Evolutionary conservation across 2,113 vertebrate species (phyloP), one percentile per base, ranked within the genome.

Genomic region (Tiliqua scincoides): DNA sequence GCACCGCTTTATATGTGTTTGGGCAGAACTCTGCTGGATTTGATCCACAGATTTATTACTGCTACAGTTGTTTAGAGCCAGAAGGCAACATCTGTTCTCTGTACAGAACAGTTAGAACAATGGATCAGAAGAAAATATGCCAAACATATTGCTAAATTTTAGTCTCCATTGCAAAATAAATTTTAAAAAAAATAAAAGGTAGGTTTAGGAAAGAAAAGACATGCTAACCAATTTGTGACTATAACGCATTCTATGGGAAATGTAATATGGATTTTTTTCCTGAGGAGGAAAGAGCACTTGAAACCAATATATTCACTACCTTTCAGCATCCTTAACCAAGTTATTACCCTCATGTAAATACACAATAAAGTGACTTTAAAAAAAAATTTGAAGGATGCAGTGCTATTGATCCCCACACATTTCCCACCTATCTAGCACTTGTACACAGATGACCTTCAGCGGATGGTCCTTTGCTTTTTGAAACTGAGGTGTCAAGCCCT

Each of bases 11-110:
- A 17, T 3, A 52, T 82, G 27, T 14, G 4, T 43, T 57, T 37
- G 52, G 17, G 67, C 65, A 59, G 57, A 71, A 71, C 27, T 71
- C 3, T 72, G 3, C 14, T 18, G 17, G 17, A 54, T 23, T 10
- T 27, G 43, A 70, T 20, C 10, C 40, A 14, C 77, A 63, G 59
- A 79, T 71, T 90, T 83, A 52, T 76, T 84, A 85, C 81, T 21
- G 9, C n/a, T 67, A 8, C 3, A 18, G 12, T 76, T 86, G 37
- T 76, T 65, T n/a, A 76, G 32, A 85, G 83, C 40, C 1, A 71
- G 61, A 81, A 84, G 86, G 68, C 23, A 25, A 37, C 23, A 76
- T 78, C 2, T 32, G 18, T 48, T 78, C 23, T n/a, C 8, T 20
- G 81, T 61, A 63, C 52, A 48, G 30, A 79, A 85, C 20, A 0